These are phyloP conservation scores for Lepus americanus DNA, from an alignment of 2,113 vertebrate species.

Conservation along the genomic window DNA sequence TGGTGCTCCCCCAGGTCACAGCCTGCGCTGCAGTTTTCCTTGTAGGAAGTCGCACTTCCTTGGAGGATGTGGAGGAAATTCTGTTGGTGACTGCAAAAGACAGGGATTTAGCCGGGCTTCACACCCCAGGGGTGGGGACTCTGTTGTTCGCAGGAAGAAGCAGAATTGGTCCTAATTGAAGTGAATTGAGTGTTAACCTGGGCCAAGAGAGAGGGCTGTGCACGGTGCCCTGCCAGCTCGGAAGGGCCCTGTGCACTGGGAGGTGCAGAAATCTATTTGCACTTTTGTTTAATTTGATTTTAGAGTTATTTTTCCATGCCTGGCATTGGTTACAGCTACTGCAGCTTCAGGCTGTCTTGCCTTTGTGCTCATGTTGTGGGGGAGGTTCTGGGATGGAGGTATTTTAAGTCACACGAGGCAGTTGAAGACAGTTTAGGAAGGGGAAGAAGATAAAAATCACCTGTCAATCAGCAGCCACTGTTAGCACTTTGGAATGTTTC, in stretches of 20 bases:
- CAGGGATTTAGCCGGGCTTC: not conserved
- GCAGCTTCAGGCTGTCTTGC: not conserved
- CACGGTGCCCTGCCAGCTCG: not conserved
- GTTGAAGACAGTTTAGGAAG: not conserved
- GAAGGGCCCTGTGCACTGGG: not conserved
- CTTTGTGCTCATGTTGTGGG: not conserved
- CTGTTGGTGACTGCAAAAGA: not conserved
- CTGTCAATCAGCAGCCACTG: not conserved
- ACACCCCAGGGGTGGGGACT: not conserved
- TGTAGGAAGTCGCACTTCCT: constrained; percentile 73
- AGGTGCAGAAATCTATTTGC: not conserved
- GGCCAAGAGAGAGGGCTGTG: not conserved
- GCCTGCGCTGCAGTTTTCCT: constrained; percentile 20
- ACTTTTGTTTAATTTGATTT: not conserved
- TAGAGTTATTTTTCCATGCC: not conserved
- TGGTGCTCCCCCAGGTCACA: not conserved
- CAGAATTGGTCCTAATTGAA: not conserved
- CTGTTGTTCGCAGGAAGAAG: not conserved
- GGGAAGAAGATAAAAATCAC: not conserved
- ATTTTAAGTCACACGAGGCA: not conserved
- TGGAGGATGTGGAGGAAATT: constrained; percentile 68
- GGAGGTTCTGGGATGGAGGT: not conserved
- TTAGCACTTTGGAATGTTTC: not conserved
- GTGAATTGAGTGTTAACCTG: not conserved
- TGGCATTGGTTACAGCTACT: not conserved